These are phyloP conservation scores for Prenolepis imparis DNA, from an alignment of 2,888 invertebrate species.

Conservation along the genomic window DNA sequence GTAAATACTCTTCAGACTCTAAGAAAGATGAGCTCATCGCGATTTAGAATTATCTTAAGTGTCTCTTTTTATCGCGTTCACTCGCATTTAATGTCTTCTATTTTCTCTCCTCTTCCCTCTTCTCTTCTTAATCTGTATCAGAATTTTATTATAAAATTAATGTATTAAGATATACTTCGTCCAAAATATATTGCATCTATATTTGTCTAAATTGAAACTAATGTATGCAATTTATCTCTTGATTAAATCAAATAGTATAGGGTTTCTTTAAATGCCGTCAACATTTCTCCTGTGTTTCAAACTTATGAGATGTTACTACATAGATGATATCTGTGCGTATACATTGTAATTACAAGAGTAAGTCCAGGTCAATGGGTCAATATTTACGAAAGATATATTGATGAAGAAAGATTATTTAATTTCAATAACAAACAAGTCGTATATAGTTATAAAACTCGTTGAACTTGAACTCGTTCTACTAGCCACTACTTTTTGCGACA, in stretches of 20 bases:
- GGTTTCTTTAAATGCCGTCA: neutral
- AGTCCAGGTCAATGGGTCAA: neutral
- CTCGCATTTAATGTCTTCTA: neutral
- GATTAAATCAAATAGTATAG: neutral
- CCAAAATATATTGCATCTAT: neutral
- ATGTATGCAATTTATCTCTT: neutral
- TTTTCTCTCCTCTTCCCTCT: neutral
- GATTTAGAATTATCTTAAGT: neutral
- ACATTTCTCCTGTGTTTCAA: neutral
- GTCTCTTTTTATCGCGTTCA: neutral
- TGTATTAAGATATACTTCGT: neutral
- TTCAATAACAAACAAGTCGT: neutral
- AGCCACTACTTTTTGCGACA: neutral
- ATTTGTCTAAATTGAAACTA: neutral
- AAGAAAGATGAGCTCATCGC: conserved; percentile 2
- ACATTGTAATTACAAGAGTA: conserved; percentile 2
- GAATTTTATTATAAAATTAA: neutral
- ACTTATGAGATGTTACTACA: neutral
- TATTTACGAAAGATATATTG: conserved; percentile 5
- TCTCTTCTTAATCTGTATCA: neutral
- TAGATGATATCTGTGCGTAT: conserved; percentile 8
- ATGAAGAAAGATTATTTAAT: no score
- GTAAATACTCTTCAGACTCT: neutral
- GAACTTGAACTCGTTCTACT: neutral
- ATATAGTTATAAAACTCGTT: conserved; percentile 10